Conservation (phyloP, 2,888 invertebrate species). For the Acronicta alni region DNA sequence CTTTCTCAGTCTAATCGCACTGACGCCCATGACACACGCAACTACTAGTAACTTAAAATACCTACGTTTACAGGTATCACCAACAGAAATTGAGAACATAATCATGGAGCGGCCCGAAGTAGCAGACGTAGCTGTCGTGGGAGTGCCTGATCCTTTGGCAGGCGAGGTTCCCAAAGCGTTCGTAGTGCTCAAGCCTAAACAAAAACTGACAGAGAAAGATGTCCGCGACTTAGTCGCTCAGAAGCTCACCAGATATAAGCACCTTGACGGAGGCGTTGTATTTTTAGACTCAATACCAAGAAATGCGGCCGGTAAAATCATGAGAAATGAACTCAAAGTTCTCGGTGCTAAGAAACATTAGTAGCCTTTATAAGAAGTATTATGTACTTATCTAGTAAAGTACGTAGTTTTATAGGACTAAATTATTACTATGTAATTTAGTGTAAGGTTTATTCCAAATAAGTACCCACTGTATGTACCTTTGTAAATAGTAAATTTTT, state of each 20-base stretch:
- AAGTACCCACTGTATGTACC: constrained; percentile 22
- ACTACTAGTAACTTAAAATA: no score
- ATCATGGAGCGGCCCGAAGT: constrained; percentile 92
- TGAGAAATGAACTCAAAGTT: constrained; percentile 91
- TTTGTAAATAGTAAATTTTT: constrained; percentile 53
- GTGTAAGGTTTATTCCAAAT: constrained; percentile 50
- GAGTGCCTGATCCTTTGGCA: constrained; percentile 91
- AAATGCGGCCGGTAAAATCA: constrained; percentile 93
- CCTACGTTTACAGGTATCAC: constrained; percentile 91
- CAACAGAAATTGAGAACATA: constrained; percentile 94
- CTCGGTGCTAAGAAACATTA: constrained; percentile 66
- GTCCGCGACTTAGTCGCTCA: constrained; percentile 89
- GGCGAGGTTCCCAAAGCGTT: constrained; percentile 94
- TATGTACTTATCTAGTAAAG: constrained; percentile 51
- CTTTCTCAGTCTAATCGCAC: no score
- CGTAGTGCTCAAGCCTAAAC: constrained; percentile 90
- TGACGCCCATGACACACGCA: no score
- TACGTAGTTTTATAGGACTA: constrained; percentile 48
- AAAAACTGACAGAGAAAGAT: constrained; percentile 88
- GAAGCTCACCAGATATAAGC: constrained; percentile 93
- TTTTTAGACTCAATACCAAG: constrained; percentile 93
- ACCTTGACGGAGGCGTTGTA: constrained; percentile 91
- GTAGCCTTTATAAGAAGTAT: constrained; percentile 35
- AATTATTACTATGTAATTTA: neutral
- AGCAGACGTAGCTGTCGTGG: constrained; percentile 94